Percentiles rank a stretch among this genome's conserved stretches.
Conservation (phyloP, 2,888 invertebrate genomes). For the Blera fallax region DNA sequence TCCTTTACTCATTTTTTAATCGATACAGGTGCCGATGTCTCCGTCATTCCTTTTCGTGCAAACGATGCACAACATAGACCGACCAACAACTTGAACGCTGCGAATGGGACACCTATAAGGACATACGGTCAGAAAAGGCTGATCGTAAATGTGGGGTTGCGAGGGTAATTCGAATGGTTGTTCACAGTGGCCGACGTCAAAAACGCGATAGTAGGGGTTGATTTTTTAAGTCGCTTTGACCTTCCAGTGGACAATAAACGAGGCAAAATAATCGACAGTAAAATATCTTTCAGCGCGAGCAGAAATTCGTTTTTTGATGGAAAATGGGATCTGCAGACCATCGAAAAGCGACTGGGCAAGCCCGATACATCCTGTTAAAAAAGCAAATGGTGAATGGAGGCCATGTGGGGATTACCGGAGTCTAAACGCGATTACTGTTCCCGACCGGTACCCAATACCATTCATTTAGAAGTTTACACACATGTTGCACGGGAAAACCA, state of each 20-base stretch:
- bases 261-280: not conserved
- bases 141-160: no score
- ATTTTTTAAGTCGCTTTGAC: not conserved
- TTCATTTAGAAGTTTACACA: not conserved
- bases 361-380: conserved; percentile 77
- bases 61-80: no score
- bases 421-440: not conserved
- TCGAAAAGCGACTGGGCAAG: conserved; percentile 79
- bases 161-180: not conserved
- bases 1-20: no score
- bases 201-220: not conserved
- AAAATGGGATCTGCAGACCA: conserved; percentile 79
- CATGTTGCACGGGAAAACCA: not conserved
- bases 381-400: not conserved
- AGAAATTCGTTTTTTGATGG: conserved; percentile 46
- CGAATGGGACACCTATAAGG: not conserved
- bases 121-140: not conserved
- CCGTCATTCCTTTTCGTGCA: no score
- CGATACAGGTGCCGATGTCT: no score
- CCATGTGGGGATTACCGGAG: not conserved
- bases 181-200: not conserved
- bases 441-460: not conserved
- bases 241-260: not conserved
- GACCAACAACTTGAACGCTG: not conserved
- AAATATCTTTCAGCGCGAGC: conserved; percentile 11